These are phyloP conservation scores for Mizuhopecten yessoensis DNA, from an alignment of 1,140 invertebrate species.

Conservation along the genomic window DNA sequence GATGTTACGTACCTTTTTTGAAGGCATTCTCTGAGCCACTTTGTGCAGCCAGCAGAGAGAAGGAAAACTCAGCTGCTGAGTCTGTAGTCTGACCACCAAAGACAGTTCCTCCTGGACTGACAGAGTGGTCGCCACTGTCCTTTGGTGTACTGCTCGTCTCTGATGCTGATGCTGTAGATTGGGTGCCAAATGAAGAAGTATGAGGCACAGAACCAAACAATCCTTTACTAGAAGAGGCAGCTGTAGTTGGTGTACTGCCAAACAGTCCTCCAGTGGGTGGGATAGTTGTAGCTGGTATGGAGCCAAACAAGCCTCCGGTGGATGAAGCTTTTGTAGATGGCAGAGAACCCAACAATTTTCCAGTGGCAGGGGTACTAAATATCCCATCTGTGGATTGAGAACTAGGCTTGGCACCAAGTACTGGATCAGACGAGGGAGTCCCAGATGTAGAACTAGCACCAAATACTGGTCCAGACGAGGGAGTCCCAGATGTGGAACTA, in stretches of 20 bases:
- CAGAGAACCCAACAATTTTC: not conserved
- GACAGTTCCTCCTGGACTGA: not conserved
- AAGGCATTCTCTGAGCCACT: not conserved
- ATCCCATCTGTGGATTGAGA: not conserved
- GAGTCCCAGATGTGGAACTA: too few species aligned
- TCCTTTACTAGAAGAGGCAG: not conserved
- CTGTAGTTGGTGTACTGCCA: not conserved
- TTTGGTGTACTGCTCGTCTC: not conserved
- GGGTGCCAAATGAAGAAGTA: not conserved
- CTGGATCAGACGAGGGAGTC: not conserved
- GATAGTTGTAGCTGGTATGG: not conserved
- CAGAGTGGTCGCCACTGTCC: not conserved
- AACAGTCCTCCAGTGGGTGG: not conserved
- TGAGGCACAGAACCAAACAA: not conserved
- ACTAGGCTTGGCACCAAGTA: not conserved
- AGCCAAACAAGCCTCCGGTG: not conserved
- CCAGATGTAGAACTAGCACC: not conserved
- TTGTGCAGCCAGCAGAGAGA: constrained; percentile 41
- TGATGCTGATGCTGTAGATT: not conserved
- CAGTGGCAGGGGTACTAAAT: constrained; percentile 17
- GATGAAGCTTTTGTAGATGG: not conserved
- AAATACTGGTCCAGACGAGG: not conserved
- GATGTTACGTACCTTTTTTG: not conserved
- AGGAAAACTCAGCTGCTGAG: constrained; percentile 41
- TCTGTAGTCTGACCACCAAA: not conserved